Percentiles rank a stretch among this genome's conserved stretches.
Conservation (phyloP, 2,797 vertebrate genomes). For the Triplophysa bombifrons region DNA sequence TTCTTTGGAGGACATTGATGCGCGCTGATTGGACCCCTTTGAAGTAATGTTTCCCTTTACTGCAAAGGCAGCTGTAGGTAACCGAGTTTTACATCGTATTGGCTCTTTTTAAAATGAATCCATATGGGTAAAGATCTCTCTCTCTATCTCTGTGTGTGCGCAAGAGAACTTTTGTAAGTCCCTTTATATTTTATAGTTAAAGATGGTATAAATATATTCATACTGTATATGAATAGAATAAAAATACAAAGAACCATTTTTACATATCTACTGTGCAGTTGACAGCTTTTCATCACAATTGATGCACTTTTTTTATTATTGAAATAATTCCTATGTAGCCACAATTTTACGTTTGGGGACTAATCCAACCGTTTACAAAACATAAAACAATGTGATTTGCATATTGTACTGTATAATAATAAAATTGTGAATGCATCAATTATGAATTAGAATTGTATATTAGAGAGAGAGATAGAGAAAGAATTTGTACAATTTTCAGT, state of each 20-base stretch:
- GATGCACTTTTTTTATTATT: neutral
- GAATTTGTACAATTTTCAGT: too few species aligned
- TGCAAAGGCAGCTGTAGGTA: conserved; percentile 25
- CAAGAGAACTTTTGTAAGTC: neutral
- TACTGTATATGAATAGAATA: too few species aligned
- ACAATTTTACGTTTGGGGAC: neutral
- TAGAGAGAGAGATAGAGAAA: too few species aligned
- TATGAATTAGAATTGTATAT: too few species aligned
- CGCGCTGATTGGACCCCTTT: conserved; percentile 36
- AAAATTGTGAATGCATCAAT: too few species aligned
- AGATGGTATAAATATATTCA: too few species aligned
- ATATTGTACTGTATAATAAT: too few species aligned
- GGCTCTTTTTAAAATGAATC: conserved; percentile 33
- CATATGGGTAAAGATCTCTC: conserved; percentile 27
- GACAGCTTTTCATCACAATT: too few species aligned
- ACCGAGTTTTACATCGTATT: conserved; percentile 31
- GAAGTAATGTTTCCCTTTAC: conserved; percentile 30
- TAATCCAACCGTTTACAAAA: too few species aligned
- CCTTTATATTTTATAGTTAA: neutral
- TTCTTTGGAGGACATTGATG: conserved; percentile 37
- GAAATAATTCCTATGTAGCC: neutral
- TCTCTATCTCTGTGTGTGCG: neutral
- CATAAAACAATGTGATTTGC: too few species aligned
- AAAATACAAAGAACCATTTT: too few species aligned
- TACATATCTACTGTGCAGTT: too few species aligned